Evolutionary conservation across 2,888 invertebrate genomes (phyloP), one percentile per base, ranked within the genome.

Genomic region (Dermolepida albohirtum): DNA sequence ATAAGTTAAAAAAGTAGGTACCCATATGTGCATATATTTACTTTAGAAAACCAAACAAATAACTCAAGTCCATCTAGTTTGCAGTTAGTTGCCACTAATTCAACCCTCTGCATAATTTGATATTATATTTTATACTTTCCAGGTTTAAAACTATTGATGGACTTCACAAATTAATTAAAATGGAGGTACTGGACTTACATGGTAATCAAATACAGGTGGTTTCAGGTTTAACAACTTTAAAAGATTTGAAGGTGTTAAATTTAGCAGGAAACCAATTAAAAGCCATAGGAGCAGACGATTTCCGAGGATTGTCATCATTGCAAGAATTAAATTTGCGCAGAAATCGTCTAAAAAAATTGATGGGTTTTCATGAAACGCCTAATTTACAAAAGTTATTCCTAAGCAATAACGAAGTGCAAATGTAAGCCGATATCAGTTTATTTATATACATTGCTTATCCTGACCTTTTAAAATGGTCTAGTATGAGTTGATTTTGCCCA

Each of bases 171-270:
- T 83, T 94, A 59, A 80, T 87, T 34, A 93, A 95, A 75, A 83
- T 97, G 71, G 95, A 97, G 84, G 96, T 97, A 8, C 84, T 97
- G 70, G 97, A 97, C 84, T 86, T 97, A 72, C 97, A 97, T 82
- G 96, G 96, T 34, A 97, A 97, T 84, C 92, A 94, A 84, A 93
- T 97, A 73, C 84, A 86, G 39, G 78, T 81, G 17, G 89, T 94
- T 16, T 86, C 86, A 27, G 93, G 93, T 54, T 84, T 95, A 72
- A 85, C 87, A 40, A 87, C 85, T 76, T 87, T 95, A 71, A 85
- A 85, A 62, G 92, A 94, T 75, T 84, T 97, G 59, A 94, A 96
- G 84, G 96, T 97, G 11, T 86, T 97, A 55, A 97, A 97, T 85
- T 86, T 97, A 77, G 96, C 97, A 54, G 96, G 96, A 22, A 97